Evolutionary conservation across 1,140 invertebrate genomes (phyloP).

Genomic region (Belonocnema kinseyi): DNA sequence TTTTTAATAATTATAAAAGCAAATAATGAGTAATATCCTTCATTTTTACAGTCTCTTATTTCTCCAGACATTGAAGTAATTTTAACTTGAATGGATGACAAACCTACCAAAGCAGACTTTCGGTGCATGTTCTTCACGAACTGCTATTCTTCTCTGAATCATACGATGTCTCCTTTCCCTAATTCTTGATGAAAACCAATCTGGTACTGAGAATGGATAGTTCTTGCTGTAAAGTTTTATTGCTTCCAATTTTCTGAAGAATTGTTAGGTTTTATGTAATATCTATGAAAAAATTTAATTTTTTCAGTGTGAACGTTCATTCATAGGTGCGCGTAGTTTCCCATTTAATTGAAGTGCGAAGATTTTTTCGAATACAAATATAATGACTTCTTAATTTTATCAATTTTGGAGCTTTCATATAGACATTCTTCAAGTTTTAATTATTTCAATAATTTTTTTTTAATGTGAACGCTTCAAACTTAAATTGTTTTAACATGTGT

Average conservation of each 20-base stretch:
- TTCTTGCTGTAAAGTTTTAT: not conserved
- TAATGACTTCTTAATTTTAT: too few relatives aligned
- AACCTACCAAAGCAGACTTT: constrained; percentile 72
- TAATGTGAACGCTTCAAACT: too few relatives aligned
- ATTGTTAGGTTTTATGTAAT: too few relatives aligned
- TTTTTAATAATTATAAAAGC: constrained; percentile 29
- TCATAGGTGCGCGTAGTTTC: too few relatives aligned
- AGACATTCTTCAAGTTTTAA: too few relatives aligned
- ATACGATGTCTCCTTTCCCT: constrained; percentile 59
- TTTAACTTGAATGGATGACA: not conserved
- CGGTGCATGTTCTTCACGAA: constrained; percentile 56
- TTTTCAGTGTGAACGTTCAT: too few relatives aligned
- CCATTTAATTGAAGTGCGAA: too few relatives aligned
- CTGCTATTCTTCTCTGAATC: constrained; percentile 58
- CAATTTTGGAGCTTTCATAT: too few relatives aligned
- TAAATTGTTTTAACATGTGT: too few relatives aligned
- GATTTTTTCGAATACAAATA: too few relatives aligned
- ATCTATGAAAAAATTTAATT: too few relatives aligned
- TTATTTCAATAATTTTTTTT: too few relatives aligned
- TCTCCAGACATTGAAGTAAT: not conserved
- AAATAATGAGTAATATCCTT: not conserved
- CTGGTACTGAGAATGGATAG: not conserved
- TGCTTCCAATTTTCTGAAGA: not conserved
- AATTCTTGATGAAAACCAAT: constrained; percentile 57
- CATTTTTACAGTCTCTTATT: constrained; percentile 5